Base-by-base conservation (phyloP, 2,888 invertebrate species). In the Aleiodes leptofemur region DNA sequence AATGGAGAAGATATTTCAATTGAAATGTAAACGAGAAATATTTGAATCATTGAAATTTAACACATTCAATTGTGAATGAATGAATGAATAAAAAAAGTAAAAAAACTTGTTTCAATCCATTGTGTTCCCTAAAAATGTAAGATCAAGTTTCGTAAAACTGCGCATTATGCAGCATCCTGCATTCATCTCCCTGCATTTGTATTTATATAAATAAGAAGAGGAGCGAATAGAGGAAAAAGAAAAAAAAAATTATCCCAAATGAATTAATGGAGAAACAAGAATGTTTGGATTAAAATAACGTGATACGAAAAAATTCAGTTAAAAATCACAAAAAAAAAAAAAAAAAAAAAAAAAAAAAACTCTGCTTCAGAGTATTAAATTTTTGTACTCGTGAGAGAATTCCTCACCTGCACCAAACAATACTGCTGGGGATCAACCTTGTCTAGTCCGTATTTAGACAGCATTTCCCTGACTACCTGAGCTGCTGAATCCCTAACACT, bases 391-490 rank as follows among this genome's bases (percentile, higher is more conserved):
- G 61, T 61, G 61, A 43, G 61, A 43, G 61, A 61, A 64, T 16
- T 59, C 76, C 83, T 90, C 84, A 98, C 98, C 95, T 99, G 98
- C 72, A 98, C 96, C 73, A 99, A 93, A 89, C 98, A 98, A 92
- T 96, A 99, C 84, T 96, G 95, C 80, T 94, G 92, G 0, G 98
- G 96, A 89, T 98, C 97, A 83, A 96, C 95, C 85, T 96, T 95
- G 78, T 96, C 95, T 84, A 98, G 91, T 50, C 98, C 98, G 90
- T 99, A 99, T 91, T 99, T 99, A 85, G 97, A 95, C 78, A 99
- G 92, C 93, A 99, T 98, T 91, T 99, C 98, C 80, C 95, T 92
- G 72, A 99, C 96, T 72, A 99, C 98, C 82, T 94, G 94, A 69
- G 96, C 95, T 9, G 98, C 98, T 72, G 95, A 94, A 90, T 99